Base-by-base conservation (phyloP, 2,113 vertebrate species). In the Cynopterus brachyotis region DNA sequence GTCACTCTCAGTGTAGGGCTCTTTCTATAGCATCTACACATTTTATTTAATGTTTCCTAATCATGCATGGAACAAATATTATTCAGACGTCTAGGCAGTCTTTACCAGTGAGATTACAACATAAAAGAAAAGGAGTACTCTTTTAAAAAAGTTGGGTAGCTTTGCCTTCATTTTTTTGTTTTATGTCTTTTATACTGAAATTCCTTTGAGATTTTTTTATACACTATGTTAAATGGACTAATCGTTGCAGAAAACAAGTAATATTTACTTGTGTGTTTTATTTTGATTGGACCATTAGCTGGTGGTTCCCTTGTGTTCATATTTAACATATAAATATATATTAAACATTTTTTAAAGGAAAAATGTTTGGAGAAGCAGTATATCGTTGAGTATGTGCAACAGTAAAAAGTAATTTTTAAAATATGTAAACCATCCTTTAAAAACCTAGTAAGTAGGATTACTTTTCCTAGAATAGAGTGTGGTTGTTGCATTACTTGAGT, bases 111-210 rank as follows among this genome's bases (percentile, higher is more conserved):
- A 66, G 62, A 70, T 45, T 66, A 16, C 19, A 80, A 9, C 87
- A n/a, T 76, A n/a, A 86, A 89, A 86, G 37, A 47, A 83, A 91
- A 85, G 66, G 19, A 59, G 35, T 72, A 55, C 4, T 2, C 13
- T 91, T 89, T n/a, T 45, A 81, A 67, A 81, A 67, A 53, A 66
- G 12, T 42, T 81, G 28, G 13, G 32, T 92, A 57, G 42, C 59
- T 89, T 94, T 92, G 35, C 19, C 80, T 83, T 66, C 40, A 67
- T 94, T 96, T 78, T 79, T 28, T 3, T 47, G 73, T 66, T 78
- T 55, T 73, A 50, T 50, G 50, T 26, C 40, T 88, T 96, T 84
- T 28, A 73, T 67, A 73, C 20, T 32, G 15, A 76, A 69, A 72
- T 92, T 89, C 86, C 35, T 72, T 88, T 37, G 64, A 30, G 76